Percentiles rank a stretch among this genome's conserved stretches.
Conservation (phyloP, 2,113 vertebrate genomes). For the Monopterus albus region DNA sequence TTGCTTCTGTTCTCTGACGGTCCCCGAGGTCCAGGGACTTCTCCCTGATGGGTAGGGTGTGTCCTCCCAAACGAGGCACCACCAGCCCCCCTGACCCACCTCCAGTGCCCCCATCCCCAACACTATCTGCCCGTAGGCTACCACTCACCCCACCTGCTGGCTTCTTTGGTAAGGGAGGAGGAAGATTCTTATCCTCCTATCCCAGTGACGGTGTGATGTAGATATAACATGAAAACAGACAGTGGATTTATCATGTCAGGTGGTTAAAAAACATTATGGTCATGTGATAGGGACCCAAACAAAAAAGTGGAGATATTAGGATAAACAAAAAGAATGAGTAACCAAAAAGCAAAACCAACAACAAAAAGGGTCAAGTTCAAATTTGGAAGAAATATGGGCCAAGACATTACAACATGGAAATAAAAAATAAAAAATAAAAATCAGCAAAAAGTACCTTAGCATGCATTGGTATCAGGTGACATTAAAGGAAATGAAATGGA, state of each 20-base stretch:
- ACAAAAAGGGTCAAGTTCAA: slow-evolving; percentile 9
- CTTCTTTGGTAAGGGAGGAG: slow-evolving; percentile 88
- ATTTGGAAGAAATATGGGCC: neutral
- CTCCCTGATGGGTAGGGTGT: slow-evolving; percentile 80
- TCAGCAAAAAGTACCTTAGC: slow-evolving; percentile 29
- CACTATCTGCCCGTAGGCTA: slow-evolving; percentile 78
- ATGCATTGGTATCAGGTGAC: slow-evolving; percentile 42
- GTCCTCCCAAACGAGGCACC: slow-evolving; percentile 74
- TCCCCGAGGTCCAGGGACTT: slow-evolving; percentile 87
- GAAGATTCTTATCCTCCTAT: slow-evolving; percentile 85
- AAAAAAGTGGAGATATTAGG: slow-evolving; percentile 19
- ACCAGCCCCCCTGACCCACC: slow-evolving; percentile 71
- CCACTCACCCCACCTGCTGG: slow-evolving; percentile 80
- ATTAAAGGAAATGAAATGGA: slow-evolving; percentile 49
- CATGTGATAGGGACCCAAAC: slow-evolving; percentile 35
- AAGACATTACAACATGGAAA: slow-evolving; percentile 29
- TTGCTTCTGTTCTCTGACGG: slow-evolving; percentile 94
- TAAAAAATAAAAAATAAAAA: no score
- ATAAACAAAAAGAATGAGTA: slow-evolving; percentile 20
- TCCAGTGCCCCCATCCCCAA: slow-evolving; percentile 60
- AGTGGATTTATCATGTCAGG: slow-evolving; percentile 28
- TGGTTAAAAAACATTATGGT: slow-evolving; percentile 18
- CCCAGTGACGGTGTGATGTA: slow-evolving; percentile 24
- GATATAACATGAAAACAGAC: slow-evolving; percentile 34
- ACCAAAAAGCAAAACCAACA: slow-evolving; percentile 15